Conservation (phyloP, 2,888 invertebrate genomes). For the Frankliniella intonsa region DNA sequence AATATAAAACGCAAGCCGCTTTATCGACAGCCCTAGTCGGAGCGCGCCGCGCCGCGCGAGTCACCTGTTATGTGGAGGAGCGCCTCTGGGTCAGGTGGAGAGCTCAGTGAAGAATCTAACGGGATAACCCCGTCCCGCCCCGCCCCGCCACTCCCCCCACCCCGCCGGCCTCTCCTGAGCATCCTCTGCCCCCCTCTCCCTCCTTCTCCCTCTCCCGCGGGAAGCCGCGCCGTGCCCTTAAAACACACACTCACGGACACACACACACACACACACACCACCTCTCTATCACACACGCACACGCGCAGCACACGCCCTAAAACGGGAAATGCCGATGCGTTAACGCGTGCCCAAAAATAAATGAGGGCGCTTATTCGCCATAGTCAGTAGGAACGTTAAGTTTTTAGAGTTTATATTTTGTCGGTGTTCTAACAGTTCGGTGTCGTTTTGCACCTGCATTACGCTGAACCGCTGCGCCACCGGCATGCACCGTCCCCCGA, state of each 20-base stretch:
- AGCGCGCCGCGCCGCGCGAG: background rate
- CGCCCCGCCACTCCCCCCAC: background rate
- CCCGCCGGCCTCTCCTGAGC: background rate
- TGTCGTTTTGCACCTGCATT: no score
- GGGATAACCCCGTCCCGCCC: background rate
- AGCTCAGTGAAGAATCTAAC: constrained; percentile 17
- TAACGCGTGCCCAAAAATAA: background rate
- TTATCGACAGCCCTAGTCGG: background rate
- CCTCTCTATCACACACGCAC: background rate
- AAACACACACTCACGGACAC: constrained; percentile 7
- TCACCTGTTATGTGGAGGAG: constrained; percentile 25
- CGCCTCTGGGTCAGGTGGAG: constrained; percentile 22
- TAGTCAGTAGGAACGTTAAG: no score
- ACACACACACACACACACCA: background rate
- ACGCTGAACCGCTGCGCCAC: no score
- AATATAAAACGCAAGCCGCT: background rate
- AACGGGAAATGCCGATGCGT: background rate
- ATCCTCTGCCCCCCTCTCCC: background rate
- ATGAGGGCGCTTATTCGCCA: no score
- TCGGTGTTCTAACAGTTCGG: no score
- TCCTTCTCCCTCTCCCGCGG: background rate
- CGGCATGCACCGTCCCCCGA: background rate
- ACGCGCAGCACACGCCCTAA: background rate
- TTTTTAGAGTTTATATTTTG: background rate
- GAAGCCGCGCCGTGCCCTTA: constrained; percentile 14